Evolutionary conservation across 2,888 invertebrate genomes (phyloP), one percentile per base, ranked within the genome.

Genomic region (Diloba caeruleocephala): DNA sequence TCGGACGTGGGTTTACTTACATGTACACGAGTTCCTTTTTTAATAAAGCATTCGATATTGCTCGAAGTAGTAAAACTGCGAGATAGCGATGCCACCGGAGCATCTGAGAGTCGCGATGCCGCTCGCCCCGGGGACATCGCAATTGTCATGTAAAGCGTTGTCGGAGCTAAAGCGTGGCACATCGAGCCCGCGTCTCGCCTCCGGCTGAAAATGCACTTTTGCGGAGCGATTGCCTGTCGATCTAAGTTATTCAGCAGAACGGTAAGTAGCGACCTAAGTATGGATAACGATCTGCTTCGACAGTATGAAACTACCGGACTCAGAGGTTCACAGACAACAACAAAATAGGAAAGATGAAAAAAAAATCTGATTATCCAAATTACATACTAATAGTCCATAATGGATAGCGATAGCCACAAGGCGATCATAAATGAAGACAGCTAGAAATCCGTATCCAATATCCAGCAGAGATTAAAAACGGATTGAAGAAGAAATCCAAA

Each of bases 151-250:
- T 90, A 89, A 90, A 91, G 84, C 85, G 84, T 82, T 79, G 81
- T 81, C 81, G 76, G 78, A 76, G 77, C 78, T 76, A 76, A 78
- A 84, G 78, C 79, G 81, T 74, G 79, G 77, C 79, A 78, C 77
- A 74, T 77, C 78, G 81, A 71, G 77, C 74, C 74, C 69, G 74
- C 74, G 78, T 75, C 74, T 79, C 78, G 89, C 91, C 91, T 81
- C 82, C 67, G 90, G 92, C 90, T 81, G 85, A 87, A 92, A 93
- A 89, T 92, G 90, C 92, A 92, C 92, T 92, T 90, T 89, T 85
- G 78, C 83, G 83, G 85, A 88, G 73, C 85, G 89, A 92, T 91
- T 88, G 89, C 86, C 86, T 87, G 88, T 88, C 89, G 85, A 90
- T 87, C 81, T 81, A 79, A 85, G 87, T 89, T 89, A 88, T 87